These are phyloP conservation scores for Thomomys bottae DNA, from an alignment of 2,113 vertebrate species.

Conservation along the genomic window DNA sequence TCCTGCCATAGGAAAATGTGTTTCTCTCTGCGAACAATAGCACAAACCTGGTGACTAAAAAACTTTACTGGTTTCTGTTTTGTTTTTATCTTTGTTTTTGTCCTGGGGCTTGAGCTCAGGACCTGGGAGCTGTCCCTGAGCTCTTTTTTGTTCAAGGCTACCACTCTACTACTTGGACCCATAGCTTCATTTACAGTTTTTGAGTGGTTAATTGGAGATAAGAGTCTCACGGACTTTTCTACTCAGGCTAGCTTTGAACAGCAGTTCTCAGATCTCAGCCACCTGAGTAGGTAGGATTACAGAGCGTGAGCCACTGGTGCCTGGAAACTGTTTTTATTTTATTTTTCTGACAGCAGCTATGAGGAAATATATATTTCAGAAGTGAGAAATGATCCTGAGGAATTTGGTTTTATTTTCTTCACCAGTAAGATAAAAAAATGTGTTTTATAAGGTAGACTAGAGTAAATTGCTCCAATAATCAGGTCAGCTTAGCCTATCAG, in stretches of 20 bases:
- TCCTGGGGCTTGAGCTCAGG: too few relatives aligned
- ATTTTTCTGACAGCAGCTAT: background rate
- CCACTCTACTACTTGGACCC: too few relatives aligned
- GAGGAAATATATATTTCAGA: background rate
- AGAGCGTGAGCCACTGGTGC: too few relatives aligned
- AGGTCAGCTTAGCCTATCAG: background rate
- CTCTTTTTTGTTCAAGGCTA: too few relatives aligned
- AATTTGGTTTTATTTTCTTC: conserved; percentile 29
- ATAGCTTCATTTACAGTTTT: too few relatives aligned
- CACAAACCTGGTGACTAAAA: background rate
- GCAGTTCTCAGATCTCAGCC: too few relatives aligned
- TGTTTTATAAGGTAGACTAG: background rate
- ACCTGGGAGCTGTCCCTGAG: too few relatives aligned
- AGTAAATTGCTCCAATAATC: background rate
- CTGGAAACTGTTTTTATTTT: background rate
- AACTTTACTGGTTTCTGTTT: background rate
- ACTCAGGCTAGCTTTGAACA: too few relatives aligned
- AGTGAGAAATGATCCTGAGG: background rate
- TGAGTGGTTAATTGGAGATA: too few relatives aligned
- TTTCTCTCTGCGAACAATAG: background rate
- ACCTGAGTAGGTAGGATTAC: too few relatives aligned
- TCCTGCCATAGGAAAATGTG: background rate
- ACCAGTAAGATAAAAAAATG: background rate
- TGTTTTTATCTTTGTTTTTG: background rate
- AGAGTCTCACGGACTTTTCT: too few relatives aligned